A percentile compares a stretch with the other conserved stretches of the same genome.
phyloP scores from a whole-genome alignment of 2,113 vertebrate species.

The Lamprotornis superbus region DNA sequence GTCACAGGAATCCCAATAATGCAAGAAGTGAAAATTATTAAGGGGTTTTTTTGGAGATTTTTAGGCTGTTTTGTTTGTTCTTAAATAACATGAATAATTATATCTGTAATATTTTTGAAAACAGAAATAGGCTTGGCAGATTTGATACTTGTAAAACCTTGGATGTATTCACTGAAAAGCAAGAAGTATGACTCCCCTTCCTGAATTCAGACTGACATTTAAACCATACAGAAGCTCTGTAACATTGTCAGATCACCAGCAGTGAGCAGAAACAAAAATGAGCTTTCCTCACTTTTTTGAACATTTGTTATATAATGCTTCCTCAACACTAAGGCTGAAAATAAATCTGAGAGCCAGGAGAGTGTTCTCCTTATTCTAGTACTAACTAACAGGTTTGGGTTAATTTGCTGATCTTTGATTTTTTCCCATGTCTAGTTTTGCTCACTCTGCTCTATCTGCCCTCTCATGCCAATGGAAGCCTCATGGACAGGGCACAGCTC shows the following conservation, averaged over 20 bases:
- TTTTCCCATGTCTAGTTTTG: not conserved
- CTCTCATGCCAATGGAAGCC: not conserved
- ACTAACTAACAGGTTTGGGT: rapidly evolving
- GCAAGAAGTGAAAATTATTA: not conserved
- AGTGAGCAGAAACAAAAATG: not conserved
- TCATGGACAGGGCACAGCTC: not conserved
- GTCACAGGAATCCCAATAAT: not conserved
- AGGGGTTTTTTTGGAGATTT: rapidly evolving
- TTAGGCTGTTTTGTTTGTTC: not conserved
- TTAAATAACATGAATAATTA: not conserved
- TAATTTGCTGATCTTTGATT: not conserved
- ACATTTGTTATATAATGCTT: not conserved
- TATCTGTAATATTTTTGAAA: not conserved
- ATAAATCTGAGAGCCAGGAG: not conserved
- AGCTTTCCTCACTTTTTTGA: not conserved
- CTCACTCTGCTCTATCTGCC: not conserved
- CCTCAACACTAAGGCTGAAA: not conserved
- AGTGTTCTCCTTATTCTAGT: not conserved
- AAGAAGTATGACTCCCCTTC: not conserved
- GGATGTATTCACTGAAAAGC: not conserved
- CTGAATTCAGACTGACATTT: not conserved
- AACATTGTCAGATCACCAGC: not conserved
- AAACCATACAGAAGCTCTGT: not conserved
- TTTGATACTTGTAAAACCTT: not conserved
- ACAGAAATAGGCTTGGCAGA: not conserved